These are phyloP conservation scores for Arctopsyche grandis DNA, from an alignment of 1,140 invertebrate genomes.

Conservation along the genomic window DNA sequence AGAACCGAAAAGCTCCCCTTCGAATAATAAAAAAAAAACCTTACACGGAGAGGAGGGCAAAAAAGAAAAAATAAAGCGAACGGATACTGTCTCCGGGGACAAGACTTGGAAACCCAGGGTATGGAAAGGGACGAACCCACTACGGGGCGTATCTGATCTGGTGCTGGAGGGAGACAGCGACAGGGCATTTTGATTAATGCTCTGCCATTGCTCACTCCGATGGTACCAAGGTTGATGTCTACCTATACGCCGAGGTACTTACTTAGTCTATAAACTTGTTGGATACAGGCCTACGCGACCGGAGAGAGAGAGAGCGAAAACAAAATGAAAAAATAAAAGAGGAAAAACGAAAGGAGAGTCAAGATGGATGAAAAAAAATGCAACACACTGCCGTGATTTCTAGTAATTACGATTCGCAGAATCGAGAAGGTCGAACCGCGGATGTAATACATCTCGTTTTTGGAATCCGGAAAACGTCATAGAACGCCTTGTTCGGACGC, in stretches of 20 bases:
- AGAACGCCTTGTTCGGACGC: background rate
- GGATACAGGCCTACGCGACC: slow-evolving; percentile 41
- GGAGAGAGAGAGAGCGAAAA: background rate
- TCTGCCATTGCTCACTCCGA: slow-evolving; percentile 64
- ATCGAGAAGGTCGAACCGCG: slow-evolving; percentile 22
- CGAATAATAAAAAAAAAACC: slow-evolving; percentile 26
- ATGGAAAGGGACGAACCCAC: slow-evolving; percentile 38
- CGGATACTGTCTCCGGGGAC: slow-evolving; percentile 51
- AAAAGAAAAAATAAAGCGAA: slow-evolving; percentile 44
- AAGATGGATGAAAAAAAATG: background rate
- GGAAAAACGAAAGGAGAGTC: slow-evolving; percentile 14
- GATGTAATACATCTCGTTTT: slow-evolving; percentile 11
- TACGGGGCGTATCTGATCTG: slow-evolving; percentile 48
- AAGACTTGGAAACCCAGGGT: slow-evolving; percentile 42
- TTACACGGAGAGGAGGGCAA: background rate
- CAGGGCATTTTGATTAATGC: slow-evolving; percentile 69
- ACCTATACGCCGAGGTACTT: slow-evolving; percentile 39
- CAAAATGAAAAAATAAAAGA: slow-evolving; percentile 43
- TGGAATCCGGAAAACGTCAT: background rate
- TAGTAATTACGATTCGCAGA: slow-evolving; percentile 11
- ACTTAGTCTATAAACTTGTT: slow-evolving; percentile 53
- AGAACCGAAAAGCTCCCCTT: slow-evolving; percentile 46
- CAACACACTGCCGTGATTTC: too few relatives aligned
- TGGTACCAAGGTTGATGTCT: slow-evolving; percentile 40
- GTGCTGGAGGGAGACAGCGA: slow-evolving; percentile 59